A percentile compares a stretch with the other conserved stretches of the same genome.
These are phyloP conservation scores for Syrphus vitripennis DNA, from an alignment of 2,888 invertebrate species.

Conservation along the genomic window DNA sequence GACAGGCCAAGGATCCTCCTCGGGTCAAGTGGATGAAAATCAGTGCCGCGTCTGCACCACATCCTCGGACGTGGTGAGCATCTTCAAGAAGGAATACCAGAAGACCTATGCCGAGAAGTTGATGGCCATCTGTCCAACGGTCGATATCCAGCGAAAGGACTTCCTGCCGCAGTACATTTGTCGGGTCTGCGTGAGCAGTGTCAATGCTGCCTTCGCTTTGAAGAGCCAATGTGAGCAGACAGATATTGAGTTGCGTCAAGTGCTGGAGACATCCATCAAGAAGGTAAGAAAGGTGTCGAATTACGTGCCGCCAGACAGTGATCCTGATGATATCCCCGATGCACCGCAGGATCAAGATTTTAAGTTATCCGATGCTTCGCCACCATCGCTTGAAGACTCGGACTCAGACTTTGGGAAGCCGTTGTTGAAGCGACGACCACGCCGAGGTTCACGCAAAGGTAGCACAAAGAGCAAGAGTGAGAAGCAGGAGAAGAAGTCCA, in stretches of 20 bases:
- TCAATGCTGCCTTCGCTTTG: constrained; percentile 79
- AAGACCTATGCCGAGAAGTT: constrained; percentile 79
- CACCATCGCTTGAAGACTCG: constrained; percentile 76
- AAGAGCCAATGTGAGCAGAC: constrained; percentile 79
- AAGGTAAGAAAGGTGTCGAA: constrained; percentile 76
- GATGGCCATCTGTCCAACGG: constrained; percentile 79
- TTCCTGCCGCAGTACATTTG: constrained; percentile 81
- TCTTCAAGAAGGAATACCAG: constrained; percentile 78
- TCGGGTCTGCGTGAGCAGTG: constrained; percentile 78
- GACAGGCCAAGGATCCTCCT: constrained; percentile 44
- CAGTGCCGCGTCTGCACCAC: constrained; percentile 80
- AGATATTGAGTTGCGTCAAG: constrained; percentile 79
- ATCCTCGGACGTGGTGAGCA: constrained; percentile 76
- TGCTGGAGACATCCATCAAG: constrained; percentile 79
- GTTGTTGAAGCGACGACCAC: constrained; percentile 63
- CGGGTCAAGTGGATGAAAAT: constrained; percentile 76
- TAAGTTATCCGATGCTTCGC: constrained; percentile 78
- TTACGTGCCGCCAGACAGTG: constrained; percentile 78
- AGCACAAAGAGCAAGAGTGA: constrained; percentile 7
- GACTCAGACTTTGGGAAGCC: constrained; percentile 75
- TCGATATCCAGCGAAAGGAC: constrained; percentile 79
- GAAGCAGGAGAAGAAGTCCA: neutral
- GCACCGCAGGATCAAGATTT: constrained; percentile 79
- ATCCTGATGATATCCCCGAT: constrained; percentile 73
- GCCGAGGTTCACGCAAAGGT: constrained; percentile 26